Base-by-base conservation (phyloP, 2,113 vertebrate species). In the Catharus minimus region DNA sequence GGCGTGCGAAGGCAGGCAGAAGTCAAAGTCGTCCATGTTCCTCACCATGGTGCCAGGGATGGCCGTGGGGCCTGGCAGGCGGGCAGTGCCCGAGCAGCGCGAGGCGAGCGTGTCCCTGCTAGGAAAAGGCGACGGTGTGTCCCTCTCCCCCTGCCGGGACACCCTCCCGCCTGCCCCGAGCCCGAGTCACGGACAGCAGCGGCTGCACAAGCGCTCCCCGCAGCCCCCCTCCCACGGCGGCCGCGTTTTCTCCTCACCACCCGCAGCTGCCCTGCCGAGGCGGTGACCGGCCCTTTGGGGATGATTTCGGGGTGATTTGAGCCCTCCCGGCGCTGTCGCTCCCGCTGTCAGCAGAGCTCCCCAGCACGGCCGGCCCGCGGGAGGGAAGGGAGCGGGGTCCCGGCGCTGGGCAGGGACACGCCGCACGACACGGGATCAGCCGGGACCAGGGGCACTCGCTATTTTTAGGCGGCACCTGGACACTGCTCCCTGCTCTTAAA, bases 21-120 rank as follows among this genome's bases (percentile, higher is more conserved):
- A 99, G 64, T 99, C 98, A 65, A 99, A 98, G 97, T 99, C 98
- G 1, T 99, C 99, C 91, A 99, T 92, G 30, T 99, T 98, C 49
- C 97, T 98, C 96, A 99, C 98, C 99, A 99, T 99, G 95, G 61
- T 92, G 81, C 76, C 43, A 17, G 38, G 23, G 47, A 10, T 5
- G 67, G 76, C 53, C 2, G 18, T 1, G 5, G 64, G 28, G 46
- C 52, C 82, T 12, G 32, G 46, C 65, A 1, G 22, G 62, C 10
- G 1, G 43, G 38, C 52, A 9, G 41, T 26, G 33, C 49, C 36
- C 0, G 1, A 24, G 30, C 5, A 1, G 41, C 50, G 72, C 3
- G 9, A 4, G 36, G 5, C 1, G 1, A 75, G 55, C 3, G 1
- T 3, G 67, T 6, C 49, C 77, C 94, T 94, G 84, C 32, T 53